phyloP scores from a whole-genome alignment of 2,113 vertebrate genomes.

The Caloenas nicobarica region DNA sequence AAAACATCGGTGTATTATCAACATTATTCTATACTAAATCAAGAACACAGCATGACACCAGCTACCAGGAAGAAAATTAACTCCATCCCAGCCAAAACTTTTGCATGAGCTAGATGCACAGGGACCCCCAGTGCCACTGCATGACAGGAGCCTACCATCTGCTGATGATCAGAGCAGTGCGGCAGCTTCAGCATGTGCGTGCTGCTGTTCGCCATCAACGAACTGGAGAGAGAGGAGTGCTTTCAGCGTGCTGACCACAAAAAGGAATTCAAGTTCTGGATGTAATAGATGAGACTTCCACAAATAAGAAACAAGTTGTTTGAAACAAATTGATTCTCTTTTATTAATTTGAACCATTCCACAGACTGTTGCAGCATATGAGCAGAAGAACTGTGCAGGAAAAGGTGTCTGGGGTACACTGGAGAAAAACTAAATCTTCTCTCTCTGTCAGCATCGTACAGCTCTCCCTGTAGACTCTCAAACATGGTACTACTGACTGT shows the following conservation, averaged over 20 bases:
- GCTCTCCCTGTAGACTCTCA: not conserved
- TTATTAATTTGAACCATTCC: not conserved
- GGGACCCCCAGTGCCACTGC: not conserved
- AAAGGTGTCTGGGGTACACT: not conserved
- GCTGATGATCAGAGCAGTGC: not conserved
- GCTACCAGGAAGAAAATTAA: too few species aligned
- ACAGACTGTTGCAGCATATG: not conserved
- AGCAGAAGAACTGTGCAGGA: not conserved
- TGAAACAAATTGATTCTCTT: not conserved
- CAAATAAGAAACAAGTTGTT: not conserved
- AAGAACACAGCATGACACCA: too few species aligned
- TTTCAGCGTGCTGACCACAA: rapidly evolving
- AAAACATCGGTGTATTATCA: too few species aligned
- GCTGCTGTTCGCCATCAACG: rapidly evolving
- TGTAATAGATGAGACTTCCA: not conserved
- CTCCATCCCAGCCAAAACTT: not conserved
- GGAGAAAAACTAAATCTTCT: not conserved
- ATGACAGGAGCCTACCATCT: not conserved
- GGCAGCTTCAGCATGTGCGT: not conserved
- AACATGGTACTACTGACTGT: not conserved
- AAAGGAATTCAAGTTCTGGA: not conserved
- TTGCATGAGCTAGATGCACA: not conserved
- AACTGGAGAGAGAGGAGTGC: not conserved
- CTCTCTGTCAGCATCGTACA: rapidly evolving
- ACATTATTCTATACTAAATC: too few species aligned